Evolutionary conservation across 2,113 vertebrate species (phyloP), one percentile per base, ranked within the genome.

Genomic region (Indri indri): DNA sequence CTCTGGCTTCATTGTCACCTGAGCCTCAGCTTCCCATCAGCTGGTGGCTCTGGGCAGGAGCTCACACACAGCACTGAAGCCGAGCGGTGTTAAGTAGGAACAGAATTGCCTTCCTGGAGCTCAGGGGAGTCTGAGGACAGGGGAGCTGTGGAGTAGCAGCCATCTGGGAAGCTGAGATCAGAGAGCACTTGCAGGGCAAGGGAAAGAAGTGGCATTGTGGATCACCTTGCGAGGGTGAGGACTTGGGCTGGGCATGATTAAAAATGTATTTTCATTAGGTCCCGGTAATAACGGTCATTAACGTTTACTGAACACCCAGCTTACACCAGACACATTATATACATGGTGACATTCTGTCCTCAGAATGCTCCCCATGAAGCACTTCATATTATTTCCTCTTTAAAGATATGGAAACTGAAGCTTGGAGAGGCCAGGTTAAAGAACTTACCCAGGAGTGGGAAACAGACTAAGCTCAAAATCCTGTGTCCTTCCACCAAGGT

Each of bases 381-480:
- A 16, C 37, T 45, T 47, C 5, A 37, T 91, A 34, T 83, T 63
- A 22, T 54, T 91, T 84, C 45, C 27, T 34, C 68, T 95, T 89
- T 40, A 79, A 8, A 37, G 71, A 47, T 71, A 25, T 74, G 27
- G 76, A 96, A 81, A 73, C 65, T 65, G 45, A 81, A 34, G 61
- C 50, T 90, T 61, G 61, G 37, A 34, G 47, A 68, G 34, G 65
- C 45, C 42, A 27, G 37, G 40, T 57, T 32, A 32, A 88, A 95
- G 88, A 87, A 34, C 23, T 82, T 95, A 20, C 66, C 52, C 65
- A 70, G 66, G 22, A 37, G 18, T 11, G 18, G 54, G 74, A 63
- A 50, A 14, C 54, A 73, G 85, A 85, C 61, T 18, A 32, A 50
- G 37, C 45, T 92, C 37, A 40, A 80, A 81, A 22, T 37, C 66